Evolutionary conservation across 2,888 invertebrate species (phyloP), one percentile per base, ranked within the genome.

Genomic region (Deroplatys truncata): DNA sequence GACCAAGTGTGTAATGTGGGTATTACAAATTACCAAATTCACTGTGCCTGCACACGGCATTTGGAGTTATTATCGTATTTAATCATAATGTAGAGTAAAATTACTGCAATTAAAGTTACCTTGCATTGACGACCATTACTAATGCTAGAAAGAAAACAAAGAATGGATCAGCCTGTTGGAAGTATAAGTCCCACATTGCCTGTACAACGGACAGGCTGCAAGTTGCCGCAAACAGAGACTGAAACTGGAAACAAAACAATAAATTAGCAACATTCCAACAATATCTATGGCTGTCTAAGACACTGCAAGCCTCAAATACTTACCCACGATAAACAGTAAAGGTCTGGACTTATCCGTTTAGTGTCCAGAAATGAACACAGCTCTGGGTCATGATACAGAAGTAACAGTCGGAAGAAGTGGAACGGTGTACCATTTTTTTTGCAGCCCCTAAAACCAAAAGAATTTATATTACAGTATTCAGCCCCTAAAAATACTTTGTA

Each of bases 371-470:
- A 98, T 5, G 98, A 98, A 94, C 99, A 99, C 90, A 99, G 94
- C 93, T 99, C 98, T 0, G 99, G 99, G 93, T 99, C 99, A 93
- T 99, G 99, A 93, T 99, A 99, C 84, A 98, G 96, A 89, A 99
- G 94, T 88, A 99, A 94, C 91, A 99, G 94, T 86, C 96, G 93
- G 93, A 96, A 94, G 92, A 96, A 92, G 92, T 95, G 95, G 92
- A 94, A 95, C n/a, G 94, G 94, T 90, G 93, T 93, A 2, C 94
- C 93, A 91, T 93, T 93, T 90, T 92, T 92, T 83, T 92, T 91
- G 91, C 93, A 94, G 86, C 95, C 95, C 92, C 95, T 95, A 92
- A 28, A 93, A 92, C 90, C 91, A 90, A 13, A 43, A 43, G 1
- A 10, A 43, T 13, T 13, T 13, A 43, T 13, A 43, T 43, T 13